Evolutionary conservation across 2,888 invertebrate genomes (phyloP), one percentile per base, ranked within the genome.

Genomic region (Loripinus fragilis): DNA sequence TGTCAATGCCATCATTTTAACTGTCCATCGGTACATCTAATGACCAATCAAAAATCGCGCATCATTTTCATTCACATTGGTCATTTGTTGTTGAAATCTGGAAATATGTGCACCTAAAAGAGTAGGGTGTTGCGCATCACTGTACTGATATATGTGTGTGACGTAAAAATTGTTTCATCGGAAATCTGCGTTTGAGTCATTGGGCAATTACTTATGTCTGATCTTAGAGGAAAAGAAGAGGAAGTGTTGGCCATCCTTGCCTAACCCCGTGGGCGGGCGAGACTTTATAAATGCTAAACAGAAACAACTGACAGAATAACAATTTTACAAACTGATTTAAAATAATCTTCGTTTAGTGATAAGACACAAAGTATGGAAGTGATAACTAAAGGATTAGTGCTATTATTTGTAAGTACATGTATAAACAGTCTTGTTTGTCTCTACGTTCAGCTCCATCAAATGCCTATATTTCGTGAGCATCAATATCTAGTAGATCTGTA

Each of bases 331-430:
- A 8, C 3, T 20, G 7, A 45, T 45, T 20, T 45, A 3, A 12
- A 25, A 20, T 52, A 25, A 28, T 28, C 52, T n/a, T 25, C 20
- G 10, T 10, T 28, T 28, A 28, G 52, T 52, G 25, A 52, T 28
- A 52, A 25, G 25, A 52, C 52, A 52, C 52, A 52, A 52, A 52
- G n/a, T 45, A 52, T 52, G 52, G 28, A 28, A 52, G 10, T 28
- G 25, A 3, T 3, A 20, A 5, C 25, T 15, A 52, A 23, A 52
- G 52, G 52, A 52, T 28, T 52, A 52, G 52, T 52, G 52, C 52
- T 52, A 25, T 52, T 52, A 52, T 52, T 52, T 52, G 52, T 52
- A 52, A 52, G 52, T 52, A 52, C 3, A n/a, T n/a, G n/a, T n/a
- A n/a, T n/a, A n/a, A n/a, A 45, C 15, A 45, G n/a, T 45, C 17